These are phyloP conservation scores for Oplegnathus fasciatus DNA, from an alignment of 2,113 vertebrate species.

Conservation along the genomic window DNA sequence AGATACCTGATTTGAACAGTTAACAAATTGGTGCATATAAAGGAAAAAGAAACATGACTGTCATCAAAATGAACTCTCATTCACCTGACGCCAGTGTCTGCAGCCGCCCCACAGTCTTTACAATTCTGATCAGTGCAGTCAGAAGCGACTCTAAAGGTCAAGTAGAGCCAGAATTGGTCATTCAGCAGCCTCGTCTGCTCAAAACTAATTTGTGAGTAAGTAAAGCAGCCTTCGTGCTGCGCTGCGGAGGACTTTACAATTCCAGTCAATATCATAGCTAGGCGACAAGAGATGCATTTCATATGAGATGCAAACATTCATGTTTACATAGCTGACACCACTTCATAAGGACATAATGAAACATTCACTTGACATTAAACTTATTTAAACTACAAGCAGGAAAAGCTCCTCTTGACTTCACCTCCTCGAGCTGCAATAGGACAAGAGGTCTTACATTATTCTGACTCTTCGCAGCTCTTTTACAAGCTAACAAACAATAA, in stretches of 20 bases:
- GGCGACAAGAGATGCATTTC: slow-evolving; percentile 27
- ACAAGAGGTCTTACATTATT: slow-evolving; percentile 3
- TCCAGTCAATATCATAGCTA: slow-evolving; percentile 32
- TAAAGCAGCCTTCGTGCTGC: slow-evolving; percentile 34
- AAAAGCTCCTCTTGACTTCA: background rate
- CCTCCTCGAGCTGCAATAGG: background rate
- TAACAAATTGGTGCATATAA: background rate
- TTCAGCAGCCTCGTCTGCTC: slow-evolving; percentile 51
- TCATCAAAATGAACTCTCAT: background rate
- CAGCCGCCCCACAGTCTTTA: slow-evolving; percentile 20
- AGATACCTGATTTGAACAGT: background rate
- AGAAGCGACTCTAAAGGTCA: slow-evolving; percentile 68
- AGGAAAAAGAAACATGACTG: background rate
- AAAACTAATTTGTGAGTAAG: slow-evolving; percentile 62
- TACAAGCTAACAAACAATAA: background rate
- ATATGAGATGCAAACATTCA: slow-evolving; percentile 20
- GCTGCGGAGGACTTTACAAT: slow-evolving; percentile 27
- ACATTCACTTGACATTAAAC: slow-evolving; percentile 23
- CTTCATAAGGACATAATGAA: slow-evolving; percentile 13
- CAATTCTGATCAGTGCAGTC: slow-evolving; percentile 54
- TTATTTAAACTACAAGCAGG: no score
- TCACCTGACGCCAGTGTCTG: background rate
- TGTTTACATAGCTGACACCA: slow-evolving; percentile 13
- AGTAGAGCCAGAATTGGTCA: slow-evolving; percentile 46
- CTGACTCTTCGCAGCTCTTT: background rate